Evolutionary conservation across 2,888 invertebrate genomes (phyloP).

Genomic region (Apoda limacodes): DNA sequence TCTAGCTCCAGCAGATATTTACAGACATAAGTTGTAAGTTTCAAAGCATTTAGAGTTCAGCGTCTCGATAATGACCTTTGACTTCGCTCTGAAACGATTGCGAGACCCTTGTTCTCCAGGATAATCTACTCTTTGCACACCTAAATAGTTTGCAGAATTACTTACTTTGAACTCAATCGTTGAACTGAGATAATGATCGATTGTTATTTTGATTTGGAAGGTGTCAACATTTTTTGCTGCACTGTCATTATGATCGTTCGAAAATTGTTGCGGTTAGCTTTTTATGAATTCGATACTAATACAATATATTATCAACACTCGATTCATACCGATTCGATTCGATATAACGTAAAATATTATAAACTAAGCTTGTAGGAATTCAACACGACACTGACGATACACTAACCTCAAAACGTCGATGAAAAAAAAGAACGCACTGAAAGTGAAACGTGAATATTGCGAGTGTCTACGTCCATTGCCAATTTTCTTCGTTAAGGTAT

Average conservation of each 20-base stretch:
- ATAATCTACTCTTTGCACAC: constrained; percentile 17
- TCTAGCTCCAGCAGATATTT: constrained; percentile 34
- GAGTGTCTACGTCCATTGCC: constrained; percentile 25
- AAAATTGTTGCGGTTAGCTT: constrained; percentile 48
- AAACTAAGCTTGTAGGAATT: too few species aligned
- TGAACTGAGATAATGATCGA: constrained; percentile 45
- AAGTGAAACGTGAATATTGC: constrained; percentile 14
- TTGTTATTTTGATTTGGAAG: constrained; percentile 37
- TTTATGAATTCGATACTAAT: too few species aligned
- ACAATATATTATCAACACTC: too few species aligned
- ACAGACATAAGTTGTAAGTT: constrained; percentile 40
- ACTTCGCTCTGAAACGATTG: constrained; percentile 13
- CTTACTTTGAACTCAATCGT: constrained; percentile 35
- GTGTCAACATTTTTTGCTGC: constrained; percentile 55
- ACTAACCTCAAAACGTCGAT: constrained; percentile 21
- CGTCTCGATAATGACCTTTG: constrained; percentile 17
- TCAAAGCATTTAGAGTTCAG: too few species aligned
- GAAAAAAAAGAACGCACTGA: constrained; percentile 9
- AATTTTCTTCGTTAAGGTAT: constrained; percentile 23
- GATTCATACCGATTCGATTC: constrained; percentile 55
- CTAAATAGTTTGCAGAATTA: constrained; percentile 28
- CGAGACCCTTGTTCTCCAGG: too few species aligned
- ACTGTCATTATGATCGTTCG: constrained; percentile 50
- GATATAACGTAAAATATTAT: too few species aligned
- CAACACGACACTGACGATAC: too few species aligned